Base-by-base conservation (phyloP, 2,113 vertebrate genomes). In the Onychostoma macrolepis region DNA sequence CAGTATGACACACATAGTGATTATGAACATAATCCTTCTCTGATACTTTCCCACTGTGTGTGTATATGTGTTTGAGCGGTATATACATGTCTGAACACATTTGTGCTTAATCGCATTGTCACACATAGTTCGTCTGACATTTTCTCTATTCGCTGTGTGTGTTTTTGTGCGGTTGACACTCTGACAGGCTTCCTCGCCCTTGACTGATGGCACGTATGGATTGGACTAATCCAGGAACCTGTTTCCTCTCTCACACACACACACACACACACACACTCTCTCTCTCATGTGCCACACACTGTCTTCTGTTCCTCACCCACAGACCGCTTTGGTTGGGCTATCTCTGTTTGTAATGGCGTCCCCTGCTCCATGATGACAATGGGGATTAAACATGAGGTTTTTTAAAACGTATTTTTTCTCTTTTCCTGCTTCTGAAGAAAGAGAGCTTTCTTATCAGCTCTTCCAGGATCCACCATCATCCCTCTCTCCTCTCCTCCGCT, bases 321-420 rank as follows among this genome's bases (percentile, higher is more conserved):
- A 33, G 94, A 93, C 94, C 92, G 93, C 92, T 91, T 92, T 90
- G 33, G 88, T 87, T 4, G 90, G 93, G 90, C 93, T 94, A 92
- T 95, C 94, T 89, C 91, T 94, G 93, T 95, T 95, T 94, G 93
- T 94, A 95, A 96, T 93, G 94, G 93, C 93, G 90, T 94, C 93
- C 93, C 90, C 93, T 92, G 92, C 88, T 67, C 93, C 89, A 92
- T 93, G 93, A 95, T 94, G 94, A 96, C 95, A 96, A 96, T 95
- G 89, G 94, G 94, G 95, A 95, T 95, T 96, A 95, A 92, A 92
- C 91, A 90, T 92, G 91, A 93, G 93, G 93, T 92, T 95, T 94
- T 94, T 94, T 56, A 21, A 94, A 94, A 92, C 91, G 89, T 92
- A 93, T 94, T 92, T 92, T 91, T 75, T 88, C 89, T 87, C 83